phyloP scores from a whole-genome alignment of 2,888 invertebrate genomes.

The Drosophila trichaetosa region DNA sequence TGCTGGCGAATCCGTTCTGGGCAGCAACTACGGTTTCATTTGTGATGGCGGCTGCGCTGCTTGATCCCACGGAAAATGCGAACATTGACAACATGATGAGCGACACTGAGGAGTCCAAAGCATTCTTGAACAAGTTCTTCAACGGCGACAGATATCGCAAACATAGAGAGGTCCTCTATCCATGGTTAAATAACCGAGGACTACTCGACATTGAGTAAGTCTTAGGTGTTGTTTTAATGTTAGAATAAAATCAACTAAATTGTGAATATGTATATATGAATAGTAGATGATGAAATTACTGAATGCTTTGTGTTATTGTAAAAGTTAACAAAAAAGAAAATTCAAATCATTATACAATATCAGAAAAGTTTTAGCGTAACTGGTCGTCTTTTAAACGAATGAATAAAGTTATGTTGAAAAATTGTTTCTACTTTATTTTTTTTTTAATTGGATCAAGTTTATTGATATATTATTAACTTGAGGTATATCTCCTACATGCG shows the following conservation, averaged over 20 bases:
- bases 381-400: neutral
- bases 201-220: constrained; percentile 36
- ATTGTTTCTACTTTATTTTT: neutral
- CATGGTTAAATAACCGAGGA: constrained; percentile 74
- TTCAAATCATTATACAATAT: neutral
- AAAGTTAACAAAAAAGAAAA: neutral
- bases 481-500: neutral
- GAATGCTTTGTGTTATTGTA: neutral
- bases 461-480: neutral
- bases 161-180: constrained; percentile 65
- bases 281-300: neutral
- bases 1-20: constrained; percentile 25
- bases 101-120: constrained; percentile 26
- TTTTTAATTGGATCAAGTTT: neutral
- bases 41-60: constrained; percentile 56
- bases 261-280: no score
- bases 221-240: no score
- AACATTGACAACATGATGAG: constrained; percentile 56
- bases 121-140: constrained; percentile 46
- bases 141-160: constrained; percentile 57
- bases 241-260: no score
- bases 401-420: neutral
- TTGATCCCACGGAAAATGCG: constrained; percentile 68
- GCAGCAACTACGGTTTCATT: constrained; percentile 42
- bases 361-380: neutral